Evolutionary conservation across 2,888 invertebrate genomes (phyloP).

Genomic region (Chymomyza procnemis): DNA sequence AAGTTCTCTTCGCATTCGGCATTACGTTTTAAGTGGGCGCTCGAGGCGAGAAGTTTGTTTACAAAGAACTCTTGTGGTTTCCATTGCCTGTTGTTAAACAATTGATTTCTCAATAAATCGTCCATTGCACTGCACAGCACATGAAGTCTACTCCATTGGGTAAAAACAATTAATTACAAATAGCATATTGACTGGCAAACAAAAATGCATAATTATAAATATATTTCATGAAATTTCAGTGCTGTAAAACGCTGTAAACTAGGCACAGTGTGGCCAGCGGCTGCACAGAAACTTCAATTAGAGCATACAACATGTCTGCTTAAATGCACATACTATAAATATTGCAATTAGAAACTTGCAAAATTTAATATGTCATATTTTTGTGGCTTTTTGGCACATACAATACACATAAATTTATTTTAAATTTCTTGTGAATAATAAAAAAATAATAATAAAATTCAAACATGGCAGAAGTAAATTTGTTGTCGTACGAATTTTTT

Average conservation of each 20-base stretch:
- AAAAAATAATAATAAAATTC: too few species aligned
- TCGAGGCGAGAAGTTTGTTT: conserved; percentile 73
- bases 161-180: conserved; percentile 72
- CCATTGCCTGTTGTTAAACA: conserved; percentile 73
- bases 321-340: conserved; percentile 15
- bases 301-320: conserved; percentile 4
- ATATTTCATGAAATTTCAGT: conserved; percentile 15
- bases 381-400: background rate
- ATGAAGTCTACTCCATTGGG: conserved; percentile 45
- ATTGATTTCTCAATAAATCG: conserved; percentile 73
- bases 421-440: too few species aligned
- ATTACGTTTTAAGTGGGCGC: conserved; percentile 29
- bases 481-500: too few species aligned
- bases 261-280: background rate
- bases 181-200: conserved; percentile 72
- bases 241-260: background rate
- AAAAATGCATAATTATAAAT: conserved; percentile 48
- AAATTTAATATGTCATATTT: background rate
- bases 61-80: conserved; percentile 73
- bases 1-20: background rate
- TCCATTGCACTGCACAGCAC: conserved; percentile 60
- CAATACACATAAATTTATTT: background rate
- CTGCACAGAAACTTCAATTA: conserved; percentile 6
- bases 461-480: too few species aligned
- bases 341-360: background rate